Percentiles rank a stretch among this genome's conserved stretches.
These are phyloP conservation scores for Blennius ocellaris DNA, from an alignment of 2,113 vertebrate genomes.

Conservation along the genomic window DNA sequence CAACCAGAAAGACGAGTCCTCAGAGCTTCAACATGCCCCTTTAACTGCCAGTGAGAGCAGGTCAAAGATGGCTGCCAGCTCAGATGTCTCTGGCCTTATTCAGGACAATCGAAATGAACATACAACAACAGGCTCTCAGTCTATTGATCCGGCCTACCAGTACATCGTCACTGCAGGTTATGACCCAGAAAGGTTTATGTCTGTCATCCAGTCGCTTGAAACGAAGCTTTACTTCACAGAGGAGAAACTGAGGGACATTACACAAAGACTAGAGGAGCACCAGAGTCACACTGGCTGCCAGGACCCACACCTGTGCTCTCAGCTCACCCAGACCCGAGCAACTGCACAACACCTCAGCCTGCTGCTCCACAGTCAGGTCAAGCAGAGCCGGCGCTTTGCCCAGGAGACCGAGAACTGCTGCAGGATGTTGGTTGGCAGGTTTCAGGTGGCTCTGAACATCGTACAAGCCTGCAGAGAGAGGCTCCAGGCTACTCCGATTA, in stretches of 20 bases:
- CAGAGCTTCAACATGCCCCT: slow-evolving; percentile 38
- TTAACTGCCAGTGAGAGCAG: slow-evolving; percentile 12
- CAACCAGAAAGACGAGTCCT: slow-evolving; percentile 48
- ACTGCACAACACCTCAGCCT: slow-evolving; percentile 84
- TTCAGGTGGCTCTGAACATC: slow-evolving; percentile 82
- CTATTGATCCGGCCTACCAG: slow-evolving; percentile 79
- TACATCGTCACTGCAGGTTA: slow-evolving; percentile 57
- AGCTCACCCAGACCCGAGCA: slow-evolving; percentile 85
- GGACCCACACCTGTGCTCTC: slow-evolving; percentile 77
- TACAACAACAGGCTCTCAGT: slow-evolving; percentile 52
- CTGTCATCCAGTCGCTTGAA: slow-evolving; percentile 91
- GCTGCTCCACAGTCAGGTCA: slow-evolving; percentile 87
- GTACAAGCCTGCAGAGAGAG: slow-evolving; percentile 86
- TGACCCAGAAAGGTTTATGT: slow-evolving; percentile 86
- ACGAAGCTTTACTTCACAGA: slow-evolving; percentile 92
- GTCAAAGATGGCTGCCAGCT: slow-evolving; percentile 71
- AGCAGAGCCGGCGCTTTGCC: slow-evolving; percentile 73
- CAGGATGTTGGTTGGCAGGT: slow-evolving; percentile 83
- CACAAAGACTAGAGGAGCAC: slow-evolving; percentile 87
- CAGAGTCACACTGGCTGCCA: slow-evolving; percentile 82
- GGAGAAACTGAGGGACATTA: slow-evolving; percentile 91
- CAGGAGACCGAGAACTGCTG: slow-evolving; percentile 67
- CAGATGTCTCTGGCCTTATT: slow-evolving; percentile 67
- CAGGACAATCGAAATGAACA: slow-evolving; percentile 71
- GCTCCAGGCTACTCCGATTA: slow-evolving; percentile 66